Percentiles rank a stretch among this genome's conserved stretches.
Conservation (phyloP, 2,797 vertebrate species). For the Enteromius anoplus region DNA sequence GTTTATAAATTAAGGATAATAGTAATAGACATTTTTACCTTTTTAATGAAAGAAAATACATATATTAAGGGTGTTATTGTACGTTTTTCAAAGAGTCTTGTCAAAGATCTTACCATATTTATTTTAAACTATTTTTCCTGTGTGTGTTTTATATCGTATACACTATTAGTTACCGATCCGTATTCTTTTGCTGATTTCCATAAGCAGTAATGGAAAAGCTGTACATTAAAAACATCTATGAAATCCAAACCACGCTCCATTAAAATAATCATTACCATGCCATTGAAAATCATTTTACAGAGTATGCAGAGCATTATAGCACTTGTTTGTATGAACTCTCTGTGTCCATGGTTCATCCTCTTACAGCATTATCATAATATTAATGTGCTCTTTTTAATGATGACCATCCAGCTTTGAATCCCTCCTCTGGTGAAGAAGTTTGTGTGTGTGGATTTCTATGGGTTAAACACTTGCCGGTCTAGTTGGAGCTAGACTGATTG, state of each 20-base stretch:
- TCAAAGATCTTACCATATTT: not conserved
- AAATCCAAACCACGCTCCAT: not conserved
- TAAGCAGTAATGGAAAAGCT: not conserved
- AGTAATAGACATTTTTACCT: not conserved
- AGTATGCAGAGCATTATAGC: not conserved
- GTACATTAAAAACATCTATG: not conserved
- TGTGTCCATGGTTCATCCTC: not conserved
- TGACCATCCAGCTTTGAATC: not conserved
- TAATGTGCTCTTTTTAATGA: not conserved
- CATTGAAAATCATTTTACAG: not conserved
- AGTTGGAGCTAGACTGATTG: constrained; percentile 8
- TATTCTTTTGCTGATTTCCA: not conserved
- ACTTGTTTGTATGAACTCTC: not conserved
- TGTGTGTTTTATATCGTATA: not conserved
- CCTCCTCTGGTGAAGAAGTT: not conserved
- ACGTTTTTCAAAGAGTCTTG: not conserved
- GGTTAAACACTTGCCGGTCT: constrained; percentile 18
- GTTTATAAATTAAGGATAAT: not conserved
- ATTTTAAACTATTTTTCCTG: not conserved
- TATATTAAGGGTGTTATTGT: not conserved
- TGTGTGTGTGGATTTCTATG: constrained; percentile 10
- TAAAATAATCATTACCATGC: not conserved
- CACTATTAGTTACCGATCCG: not conserved
- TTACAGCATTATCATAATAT: constrained; percentile 13
- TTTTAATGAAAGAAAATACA: not conserved